Evolutionary conservation across 2,113 vertebrate species (phyloP).

Genomic region (Otocyon megalotis): DNA sequence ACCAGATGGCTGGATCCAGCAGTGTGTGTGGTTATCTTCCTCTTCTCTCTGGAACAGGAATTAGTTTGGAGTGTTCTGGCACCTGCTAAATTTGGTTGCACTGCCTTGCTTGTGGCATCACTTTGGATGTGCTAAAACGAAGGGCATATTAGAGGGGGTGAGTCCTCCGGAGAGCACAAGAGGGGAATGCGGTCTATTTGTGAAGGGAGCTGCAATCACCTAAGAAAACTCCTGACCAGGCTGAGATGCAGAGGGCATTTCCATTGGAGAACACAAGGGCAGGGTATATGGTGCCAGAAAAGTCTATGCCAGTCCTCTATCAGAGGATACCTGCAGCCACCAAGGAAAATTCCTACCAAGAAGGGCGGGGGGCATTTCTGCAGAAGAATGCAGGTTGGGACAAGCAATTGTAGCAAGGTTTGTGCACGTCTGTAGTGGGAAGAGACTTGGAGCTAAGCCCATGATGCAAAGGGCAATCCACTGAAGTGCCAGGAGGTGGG

Average conservation of each 20-base stretch:
- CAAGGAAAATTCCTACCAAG: background rate
- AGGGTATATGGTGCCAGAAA: background rate
- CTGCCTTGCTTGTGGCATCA: background rate
- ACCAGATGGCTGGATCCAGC: background rate
- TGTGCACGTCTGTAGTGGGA: background rate
- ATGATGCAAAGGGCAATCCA: background rate
- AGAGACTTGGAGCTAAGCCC: background rate
- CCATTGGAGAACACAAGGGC: background rate
- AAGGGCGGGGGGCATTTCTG: background rate
- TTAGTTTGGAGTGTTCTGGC: background rate
- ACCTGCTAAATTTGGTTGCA: background rate
- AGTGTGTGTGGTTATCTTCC: background rate
- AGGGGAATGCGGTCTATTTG: background rate
- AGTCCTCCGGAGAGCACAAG: background rate
- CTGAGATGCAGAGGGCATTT: background rate
- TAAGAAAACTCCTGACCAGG: background rate
- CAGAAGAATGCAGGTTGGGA: background rate
- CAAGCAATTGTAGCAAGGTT: background rate
- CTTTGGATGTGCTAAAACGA: background rate
- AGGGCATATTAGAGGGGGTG: background rate
- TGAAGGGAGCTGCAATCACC: background rate
- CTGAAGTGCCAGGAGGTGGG: background rate
- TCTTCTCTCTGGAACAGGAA: background rate
- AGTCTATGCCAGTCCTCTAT: background rate
- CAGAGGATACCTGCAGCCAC: background rate